Conservation (phyloP, 2,888 invertebrate species). For the Sesia bembeciformis region DNA sequence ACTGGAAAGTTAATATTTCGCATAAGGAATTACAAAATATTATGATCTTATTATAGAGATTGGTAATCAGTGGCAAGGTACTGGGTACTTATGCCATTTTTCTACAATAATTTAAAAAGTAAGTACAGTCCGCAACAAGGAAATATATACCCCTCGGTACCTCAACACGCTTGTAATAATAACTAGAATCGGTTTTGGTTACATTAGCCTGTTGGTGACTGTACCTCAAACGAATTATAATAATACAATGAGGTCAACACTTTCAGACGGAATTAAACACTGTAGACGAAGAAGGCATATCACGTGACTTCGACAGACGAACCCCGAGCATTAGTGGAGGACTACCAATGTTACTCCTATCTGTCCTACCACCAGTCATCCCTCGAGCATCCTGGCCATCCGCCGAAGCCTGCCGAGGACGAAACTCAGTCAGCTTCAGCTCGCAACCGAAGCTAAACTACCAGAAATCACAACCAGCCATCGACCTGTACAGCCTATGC, state of each 20-base stretch:
- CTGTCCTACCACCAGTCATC: constrained; percentile 83
- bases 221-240: too few species aligned
- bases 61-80: too few species aligned
- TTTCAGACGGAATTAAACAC: constrained; percentile 59
- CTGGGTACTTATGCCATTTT: too few species aligned
- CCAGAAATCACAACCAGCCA: constrained; percentile 70
- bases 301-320: constrained; percentile 31
- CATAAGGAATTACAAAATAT: too few species aligned
- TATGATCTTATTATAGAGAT: too few species aligned
- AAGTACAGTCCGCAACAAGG: too few species aligned
- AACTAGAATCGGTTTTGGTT: too few species aligned
- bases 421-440: constrained; percentile 78
- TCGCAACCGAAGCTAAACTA: constrained; percentile 79
- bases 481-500: constrained; percentile 75
- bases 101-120: too few species aligned
- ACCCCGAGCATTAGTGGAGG: constrained; percentile 82
- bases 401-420: constrained; percentile 76
- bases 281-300: constrained; percentile 51
- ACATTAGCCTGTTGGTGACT: too few species aligned
- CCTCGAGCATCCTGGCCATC: constrained; percentile 86
- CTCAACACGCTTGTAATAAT: too few species aligned
- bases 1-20: too few species aligned
- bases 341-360: constrained; percentile 79
- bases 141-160: too few species aligned
- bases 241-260: background rate